A percentile compares a stretch with the other conserved stretches of the same genome.
Evolutionary conservation across 2,113 vertebrate genomes (phyloP).

Genomic region (Serinus canaria): DNA sequence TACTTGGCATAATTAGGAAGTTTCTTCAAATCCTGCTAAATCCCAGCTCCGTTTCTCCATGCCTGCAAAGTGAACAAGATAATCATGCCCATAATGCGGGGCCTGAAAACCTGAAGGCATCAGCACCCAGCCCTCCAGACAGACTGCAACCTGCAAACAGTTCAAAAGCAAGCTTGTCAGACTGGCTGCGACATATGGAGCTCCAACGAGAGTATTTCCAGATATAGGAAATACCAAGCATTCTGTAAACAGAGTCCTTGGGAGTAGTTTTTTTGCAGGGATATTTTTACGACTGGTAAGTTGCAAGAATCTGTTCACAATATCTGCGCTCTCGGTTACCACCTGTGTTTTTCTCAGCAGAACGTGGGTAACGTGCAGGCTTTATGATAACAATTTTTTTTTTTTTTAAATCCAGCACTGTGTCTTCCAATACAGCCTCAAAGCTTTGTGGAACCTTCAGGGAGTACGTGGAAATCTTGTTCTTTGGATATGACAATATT

Average conservation of each 20-base stretch:
- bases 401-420: not conserved
- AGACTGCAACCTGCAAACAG: conserved; percentile 64
- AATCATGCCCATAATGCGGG: conserved; percentile 44
- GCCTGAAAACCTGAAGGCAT: conserved; percentile 57
- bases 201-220: conserved; percentile 48
- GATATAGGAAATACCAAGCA: conserved; percentile 64
- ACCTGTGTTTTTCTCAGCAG: conserved; percentile 44
- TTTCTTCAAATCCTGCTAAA: conserved; percentile 44
- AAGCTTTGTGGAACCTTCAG: not conserved
- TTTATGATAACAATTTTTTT: not conserved
- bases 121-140: conserved; percentile 62
- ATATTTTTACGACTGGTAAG: conserved; percentile 59
- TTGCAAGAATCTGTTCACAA: conserved; percentile 48
- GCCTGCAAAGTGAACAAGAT: conserved; percentile 63
- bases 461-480: not conserved
- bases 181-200: conserved; percentile 62
- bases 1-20: conserved; percentile 34
- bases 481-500: not conserved
- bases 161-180: conserved; percentile 57
- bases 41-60: not conserved
- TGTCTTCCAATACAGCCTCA: not conserved
- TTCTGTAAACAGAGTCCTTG: conserved; percentile 59
- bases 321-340: not conserved
- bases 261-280: conserved; percentile 34
- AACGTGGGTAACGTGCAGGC: not conserved